Conservation (phyloP, 2,113 vertebrate genomes). For the Esox niger region DNA sequence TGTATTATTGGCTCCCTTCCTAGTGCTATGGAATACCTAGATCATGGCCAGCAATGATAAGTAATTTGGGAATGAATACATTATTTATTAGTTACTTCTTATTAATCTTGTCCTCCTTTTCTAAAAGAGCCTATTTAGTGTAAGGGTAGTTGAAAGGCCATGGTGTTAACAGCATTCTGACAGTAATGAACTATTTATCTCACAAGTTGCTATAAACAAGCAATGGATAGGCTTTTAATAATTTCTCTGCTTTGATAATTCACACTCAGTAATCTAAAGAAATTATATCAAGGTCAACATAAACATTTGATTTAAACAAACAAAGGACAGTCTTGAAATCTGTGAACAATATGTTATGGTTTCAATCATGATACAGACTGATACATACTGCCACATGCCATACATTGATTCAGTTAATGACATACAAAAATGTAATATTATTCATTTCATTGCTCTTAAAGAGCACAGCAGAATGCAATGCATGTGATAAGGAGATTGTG, state of each 20-base stretch:
- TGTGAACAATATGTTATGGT: conserved; percentile 42
- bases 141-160: conserved; percentile 36
- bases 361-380: conserved; percentile 45
- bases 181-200: conserved; percentile 49
- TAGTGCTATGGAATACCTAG: conserved; percentile 38
- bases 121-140: conserved; percentile 58
- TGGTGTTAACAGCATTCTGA: conserved; percentile 44
- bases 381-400: conserved; percentile 40
- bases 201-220: conserved; percentile 33
- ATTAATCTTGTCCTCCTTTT: conserved; percentile 68
- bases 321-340: conserved; percentile 40
- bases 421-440: conserved; percentile 40
- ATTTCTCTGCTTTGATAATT: conserved; percentile 47
- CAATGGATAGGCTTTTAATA: conserved; percentile 33
- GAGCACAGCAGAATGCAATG: not conserved
- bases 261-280: conserved; percentile 45
- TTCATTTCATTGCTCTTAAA: conserved; percentile 13
- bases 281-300: conserved; percentile 46
- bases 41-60: conserved; percentile 58
- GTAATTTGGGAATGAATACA: conserved; percentile 70
- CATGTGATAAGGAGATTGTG: not conserved
- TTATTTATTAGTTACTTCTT: conserved; percentile 76
- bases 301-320: conserved; percentile 33
- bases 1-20: conserved; percentile 35
- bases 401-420: conserved; percentile 54